Evolutionary conservation across 2,113 vertebrate genomes (phyloP).

Genomic region (Anser cygnoides): DNA sequence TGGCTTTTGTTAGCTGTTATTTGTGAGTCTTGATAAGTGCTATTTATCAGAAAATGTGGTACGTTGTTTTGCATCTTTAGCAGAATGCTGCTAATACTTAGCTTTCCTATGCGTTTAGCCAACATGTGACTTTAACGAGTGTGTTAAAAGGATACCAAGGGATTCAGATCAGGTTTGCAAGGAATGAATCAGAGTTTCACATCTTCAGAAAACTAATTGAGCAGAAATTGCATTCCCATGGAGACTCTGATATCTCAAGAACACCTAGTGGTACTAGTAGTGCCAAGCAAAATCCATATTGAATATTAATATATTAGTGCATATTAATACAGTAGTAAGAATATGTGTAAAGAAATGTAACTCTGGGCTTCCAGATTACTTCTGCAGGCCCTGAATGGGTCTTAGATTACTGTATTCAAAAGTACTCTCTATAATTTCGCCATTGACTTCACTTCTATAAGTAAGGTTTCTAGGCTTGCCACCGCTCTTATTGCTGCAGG

Average conservation of each 20-base stretch:
- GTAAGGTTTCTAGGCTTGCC: neutral
- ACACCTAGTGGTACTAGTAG: neutral
- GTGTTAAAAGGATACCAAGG: neutral
- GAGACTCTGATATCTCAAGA: neutral
- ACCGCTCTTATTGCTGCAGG: neutral
- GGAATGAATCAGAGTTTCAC: neutral
- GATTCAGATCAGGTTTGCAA: neutral
- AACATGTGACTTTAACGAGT: neutral
- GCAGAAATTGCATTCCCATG: neutral
- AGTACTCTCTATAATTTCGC: neutral
- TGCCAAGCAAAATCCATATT: neutral
- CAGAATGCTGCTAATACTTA: neutral
- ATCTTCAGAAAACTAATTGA: neutral
- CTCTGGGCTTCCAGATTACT: neutral
- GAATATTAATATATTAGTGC: neutral
- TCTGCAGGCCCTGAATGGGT: neutral
- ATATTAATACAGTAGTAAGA: neutral
- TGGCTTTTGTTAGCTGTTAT: neutral
- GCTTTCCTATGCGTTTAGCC: neutral
- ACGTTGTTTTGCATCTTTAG: neutral
- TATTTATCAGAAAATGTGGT: neutral
- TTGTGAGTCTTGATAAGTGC: neutral
- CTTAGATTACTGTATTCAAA: neutral
- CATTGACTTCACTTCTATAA: neutral
- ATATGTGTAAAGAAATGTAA: neutral